phyloP scores from a whole-genome alignment of 2,797 vertebrate species.

The Anas bahamensis region DNA sequence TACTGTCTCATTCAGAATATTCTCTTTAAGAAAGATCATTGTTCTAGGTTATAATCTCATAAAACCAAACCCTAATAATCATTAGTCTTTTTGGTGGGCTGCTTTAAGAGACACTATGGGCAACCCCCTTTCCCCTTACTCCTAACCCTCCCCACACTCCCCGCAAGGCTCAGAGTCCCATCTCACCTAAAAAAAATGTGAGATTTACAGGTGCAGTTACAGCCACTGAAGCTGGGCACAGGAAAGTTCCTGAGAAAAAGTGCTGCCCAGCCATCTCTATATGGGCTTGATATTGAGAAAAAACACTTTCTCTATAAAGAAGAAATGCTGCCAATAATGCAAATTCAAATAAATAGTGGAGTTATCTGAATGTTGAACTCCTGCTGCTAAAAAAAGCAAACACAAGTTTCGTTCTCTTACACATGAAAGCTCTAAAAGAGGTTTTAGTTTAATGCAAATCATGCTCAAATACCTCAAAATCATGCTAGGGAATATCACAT shows the following conservation, averaged over 20 bases:
- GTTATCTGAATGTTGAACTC: neutral
- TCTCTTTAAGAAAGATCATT: neutral
- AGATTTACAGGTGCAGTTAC: neutral
- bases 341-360: neutral
- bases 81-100: neutral
- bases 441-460: neutral
- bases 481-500: neutral
- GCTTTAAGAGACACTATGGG: neutral
- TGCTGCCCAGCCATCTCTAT: neutral
- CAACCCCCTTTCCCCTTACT: neutral
- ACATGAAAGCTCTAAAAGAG: neutral
- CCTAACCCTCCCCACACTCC: fast-evolving
- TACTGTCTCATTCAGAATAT: neutral
- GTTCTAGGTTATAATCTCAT: neutral
- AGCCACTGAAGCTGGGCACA: neutral
- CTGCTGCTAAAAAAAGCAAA: neutral
- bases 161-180: neutral
- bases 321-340: neutral
- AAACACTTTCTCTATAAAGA: neutral
- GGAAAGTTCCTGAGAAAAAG: neutral
- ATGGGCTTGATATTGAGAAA: neutral
- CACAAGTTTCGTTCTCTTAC: neutral
- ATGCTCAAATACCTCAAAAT: neutral
- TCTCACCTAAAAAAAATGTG: neutral
- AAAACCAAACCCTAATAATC: neutral